Evolutionary conservation across 2,113 vertebrate species (phyloP), one percentile per base, ranked within the genome.

Genomic region (Corvus cornix): DNA sequence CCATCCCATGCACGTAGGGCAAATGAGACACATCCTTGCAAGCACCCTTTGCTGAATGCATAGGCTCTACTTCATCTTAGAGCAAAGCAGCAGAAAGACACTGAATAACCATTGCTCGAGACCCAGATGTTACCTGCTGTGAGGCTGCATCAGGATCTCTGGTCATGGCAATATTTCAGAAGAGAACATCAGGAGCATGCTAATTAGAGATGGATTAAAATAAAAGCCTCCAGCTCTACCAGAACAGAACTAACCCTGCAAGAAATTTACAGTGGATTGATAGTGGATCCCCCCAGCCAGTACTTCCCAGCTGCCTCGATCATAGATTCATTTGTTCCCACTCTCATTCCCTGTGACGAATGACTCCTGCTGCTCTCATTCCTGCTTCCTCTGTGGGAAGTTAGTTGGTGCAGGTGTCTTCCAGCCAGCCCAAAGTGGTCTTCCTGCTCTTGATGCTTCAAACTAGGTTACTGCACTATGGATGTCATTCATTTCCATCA

Each of bases 1-100:
- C 5, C 41, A 69, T 76, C 64, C 37, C 44, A 22, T 16, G 18
- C 66, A n/a, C 0, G 0, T 28, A 68, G 20, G 41, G 9, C 15
- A 76, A 89, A 82, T 33, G 27, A 53, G 72, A 27, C 13, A 70
- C n/a, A 35, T 67, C 37, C 26, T 51, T 91, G 52, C 59, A 31
- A 91, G 41, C 14, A 62, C 75, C 27, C 30, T 80, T 74, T 48
- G 26, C 35, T 30, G 68, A 30, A 37, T 64, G 26, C 30, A 64
- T 35, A 53, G n/a, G 6, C 43, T 87, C 62, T 39, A 35, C 55
- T 70, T 75, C 5, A 12, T 75, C 48, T 28, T 14, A 37, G 62
- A 78, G 16, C 44, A 56, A 13, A 78, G 48, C 7, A 60, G 43
- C 44, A 78, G 44, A 77, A 91, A 41, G 64, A 60, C 58, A 41